Evolutionary conservation across 2,797 vertebrate genomes (phyloP), one percentile per base, ranked within the genome.

Genomic region (Pagetopsis macropterus): DNA sequence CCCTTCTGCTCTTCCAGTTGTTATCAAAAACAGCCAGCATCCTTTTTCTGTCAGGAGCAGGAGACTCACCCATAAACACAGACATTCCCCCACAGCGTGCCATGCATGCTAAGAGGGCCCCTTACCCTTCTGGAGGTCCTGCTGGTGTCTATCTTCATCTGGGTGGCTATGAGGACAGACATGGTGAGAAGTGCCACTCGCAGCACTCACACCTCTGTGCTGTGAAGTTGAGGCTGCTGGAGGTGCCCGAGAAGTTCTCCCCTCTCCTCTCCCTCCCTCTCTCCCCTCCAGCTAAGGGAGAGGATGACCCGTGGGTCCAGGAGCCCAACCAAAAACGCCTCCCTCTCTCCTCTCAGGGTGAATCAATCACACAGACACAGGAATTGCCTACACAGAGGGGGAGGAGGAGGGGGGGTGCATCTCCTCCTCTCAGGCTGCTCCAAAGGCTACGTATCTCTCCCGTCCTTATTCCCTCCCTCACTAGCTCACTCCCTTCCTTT

Each of bases 81-180:
- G 82, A 88, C 85, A 75, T 83, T 70, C 78, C 67, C 81, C 57
- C 59, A 73, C 68, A 81, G 76, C 62, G 85, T 85, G 88, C 75
- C 56, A 40, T 59, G 88, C 91, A 92, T 92, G 84, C 70, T 84
- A 92, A 89, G 78, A 76, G 84, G 88, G 81, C 85, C 59, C 48
- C 93, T 95, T 94, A 95, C 93, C 76, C 87, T 88, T 41, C 56
- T 89, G 79, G 77, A 88, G 67, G 88, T 70, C 75, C 82, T 45
- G 60, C 89, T 78, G 72, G 87, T 93, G 79, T 94, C 94, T 65
- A 95, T 91, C 86, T 92, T 95, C 71, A 95, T 77, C 65, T 95
- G 94, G 77, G 94, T 92, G 70, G 90, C 93, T 75, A 96, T 93
- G 81, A 96, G 89, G 67, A 94, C 90, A 2, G 93, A 95, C 91